A percentile compares a stretch with the other conserved stretches of the same genome.
phyloP scores from a whole-genome alignment of 2,113 vertebrate genomes.

The Amphiprion percula region DNA sequence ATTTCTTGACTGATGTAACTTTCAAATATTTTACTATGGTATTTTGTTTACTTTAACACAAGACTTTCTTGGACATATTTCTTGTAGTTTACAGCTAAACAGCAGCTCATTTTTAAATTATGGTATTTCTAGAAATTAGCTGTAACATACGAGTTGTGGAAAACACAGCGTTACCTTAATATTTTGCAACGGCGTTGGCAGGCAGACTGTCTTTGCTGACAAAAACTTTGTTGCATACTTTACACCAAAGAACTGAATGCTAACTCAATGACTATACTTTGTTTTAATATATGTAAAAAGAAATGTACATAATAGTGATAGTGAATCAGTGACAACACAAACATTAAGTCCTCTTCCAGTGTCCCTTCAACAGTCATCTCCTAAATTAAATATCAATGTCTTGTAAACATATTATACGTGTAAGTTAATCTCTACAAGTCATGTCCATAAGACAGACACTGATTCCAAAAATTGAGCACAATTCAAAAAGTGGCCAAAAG shows the following conservation, averaged over 20 bases:
- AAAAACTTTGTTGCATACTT: background rate
- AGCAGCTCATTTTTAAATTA: no score
- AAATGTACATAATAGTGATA: conserved; percentile 66
- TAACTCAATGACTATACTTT: conserved; percentile 38
- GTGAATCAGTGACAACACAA: conserved; percentile 58
- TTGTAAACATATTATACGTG: conserved; percentile 56
- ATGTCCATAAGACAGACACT: conserved; percentile 34
- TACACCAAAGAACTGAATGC: background rate
- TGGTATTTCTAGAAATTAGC: no score
- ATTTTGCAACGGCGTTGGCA: no score
- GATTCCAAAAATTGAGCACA: conserved; percentile 30
- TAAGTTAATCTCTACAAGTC: conserved; percentile 41
- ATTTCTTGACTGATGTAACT: no score
- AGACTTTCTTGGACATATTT: no score
- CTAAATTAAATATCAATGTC: conserved; percentile 61
- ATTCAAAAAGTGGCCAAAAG: conserved; percentile 19
- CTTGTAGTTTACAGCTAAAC: no score
- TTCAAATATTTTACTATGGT: no score
- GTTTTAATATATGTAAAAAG: conserved; percentile 77
- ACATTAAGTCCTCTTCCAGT: conserved; percentile 56
- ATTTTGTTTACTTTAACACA: no score
- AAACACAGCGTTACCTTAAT: no score
- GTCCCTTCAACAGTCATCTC: conserved; percentile 48
- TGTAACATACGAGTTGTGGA: no score
- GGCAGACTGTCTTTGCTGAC: no score